A percentile compares a stretch with the other conserved stretches of the same genome.
Evolutionary conservation across 1,140 invertebrate genomes (phyloP).

Genomic region (Cephus cinctus): DNA sequence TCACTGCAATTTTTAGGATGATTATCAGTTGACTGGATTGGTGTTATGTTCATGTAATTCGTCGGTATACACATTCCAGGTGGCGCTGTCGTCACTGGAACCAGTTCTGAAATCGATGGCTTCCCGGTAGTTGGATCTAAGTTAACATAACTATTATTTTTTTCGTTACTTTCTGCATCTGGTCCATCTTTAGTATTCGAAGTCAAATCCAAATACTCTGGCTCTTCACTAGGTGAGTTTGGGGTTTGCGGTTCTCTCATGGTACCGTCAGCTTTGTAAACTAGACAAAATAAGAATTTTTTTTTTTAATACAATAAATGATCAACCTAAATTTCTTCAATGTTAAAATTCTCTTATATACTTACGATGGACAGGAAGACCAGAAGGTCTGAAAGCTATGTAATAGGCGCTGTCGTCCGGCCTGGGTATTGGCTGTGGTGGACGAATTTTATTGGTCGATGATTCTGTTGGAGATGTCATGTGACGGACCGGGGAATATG

Average conservation of each 20-base stretch:
- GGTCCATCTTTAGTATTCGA: too few relatives aligned
- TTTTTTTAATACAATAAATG: background rate
- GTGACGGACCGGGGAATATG: constrained; percentile 34
- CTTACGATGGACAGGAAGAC: constrained; percentile 53
- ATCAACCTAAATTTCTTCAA: background rate
- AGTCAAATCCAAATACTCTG: constrained; percentile 4
- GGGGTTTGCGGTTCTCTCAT: constrained; percentile 40
- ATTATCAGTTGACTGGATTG: background rate
- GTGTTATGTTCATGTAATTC: constrained; percentile 35
- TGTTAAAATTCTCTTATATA: background rate
- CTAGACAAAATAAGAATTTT: constrained; percentile 23
- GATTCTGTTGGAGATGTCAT: constrained; percentile 32
- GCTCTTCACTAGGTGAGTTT: constrained; percentile 31
- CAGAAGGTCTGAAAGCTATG: constrained; percentile 57
- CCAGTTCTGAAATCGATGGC: constrained; percentile 2
- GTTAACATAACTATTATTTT: constrained; percentile 31
- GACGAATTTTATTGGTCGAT: constrained; percentile 22
- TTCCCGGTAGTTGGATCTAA: constrained; percentile 19
- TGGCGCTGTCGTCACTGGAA: constrained; percentile 23
- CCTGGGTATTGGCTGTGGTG: constrained; percentile 19
- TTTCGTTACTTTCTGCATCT: constrained; percentile 5
- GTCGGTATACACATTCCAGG: constrained; percentile 45
- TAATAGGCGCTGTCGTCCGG: constrained; percentile 48
- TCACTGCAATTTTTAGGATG: too few relatives aligned
- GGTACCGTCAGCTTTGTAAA: constrained; percentile 36